phyloP scores from a whole-genome alignment of 2,797 vertebrate genomes.

The Ibycter americanus region DNA sequence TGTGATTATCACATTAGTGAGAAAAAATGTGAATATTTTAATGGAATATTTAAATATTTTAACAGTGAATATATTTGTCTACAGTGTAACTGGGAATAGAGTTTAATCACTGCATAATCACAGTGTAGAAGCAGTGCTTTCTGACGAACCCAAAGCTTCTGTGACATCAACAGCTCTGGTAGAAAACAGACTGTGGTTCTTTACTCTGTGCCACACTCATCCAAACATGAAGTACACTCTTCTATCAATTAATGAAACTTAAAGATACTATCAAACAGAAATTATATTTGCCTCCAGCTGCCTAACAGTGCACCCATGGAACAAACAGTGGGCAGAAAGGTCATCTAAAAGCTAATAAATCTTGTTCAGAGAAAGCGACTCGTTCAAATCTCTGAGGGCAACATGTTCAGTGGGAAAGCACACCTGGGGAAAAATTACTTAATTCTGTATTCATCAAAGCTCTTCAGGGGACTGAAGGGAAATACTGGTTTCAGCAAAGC shows the following conservation, averaged over 20 bases:
- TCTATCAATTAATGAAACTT: background rate
- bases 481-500: background rate
- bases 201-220: background rate
- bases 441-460: background rate
- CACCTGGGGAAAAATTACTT: background rate
- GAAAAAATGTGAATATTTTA: background rate
- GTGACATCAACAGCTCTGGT: background rate
- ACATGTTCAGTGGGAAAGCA: background rate
- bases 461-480: background rate
- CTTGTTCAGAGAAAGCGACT: background rate
- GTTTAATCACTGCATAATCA: background rate
- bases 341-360: background rate
- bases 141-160: background rate
- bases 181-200: background rate
- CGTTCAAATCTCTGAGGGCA: background rate
- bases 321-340: background rate
- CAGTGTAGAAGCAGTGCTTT: background rate
- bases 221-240: background rate
- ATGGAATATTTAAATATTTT: background rate
- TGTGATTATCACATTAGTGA: background rate
- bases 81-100: background rate
- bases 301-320: background rate
- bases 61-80: background rate
- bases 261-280: background rate
- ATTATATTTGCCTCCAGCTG: background rate